phyloP scores from a whole-genome alignment of 1,140 invertebrate species.

The Zaprionus gabonicus region DNA sequence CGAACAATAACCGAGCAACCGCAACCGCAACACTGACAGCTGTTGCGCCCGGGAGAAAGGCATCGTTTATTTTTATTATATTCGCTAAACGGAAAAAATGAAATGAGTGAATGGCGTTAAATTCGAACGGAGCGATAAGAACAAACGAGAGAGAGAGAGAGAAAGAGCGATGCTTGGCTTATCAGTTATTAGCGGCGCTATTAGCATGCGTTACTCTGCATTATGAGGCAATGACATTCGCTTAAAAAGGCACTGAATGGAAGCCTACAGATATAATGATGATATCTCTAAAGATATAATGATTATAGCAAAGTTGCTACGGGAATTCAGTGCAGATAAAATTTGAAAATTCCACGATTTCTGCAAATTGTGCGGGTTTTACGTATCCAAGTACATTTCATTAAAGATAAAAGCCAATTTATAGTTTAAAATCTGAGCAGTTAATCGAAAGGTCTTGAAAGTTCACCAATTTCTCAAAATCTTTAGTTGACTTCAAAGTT shows the following conservation, averaged over 20 bases:
- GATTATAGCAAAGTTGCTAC: neutral
- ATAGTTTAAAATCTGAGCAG: neutral
- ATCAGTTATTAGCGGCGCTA: constrained; percentile 19
- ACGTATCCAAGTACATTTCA: no score
- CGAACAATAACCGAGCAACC: constrained; percentile 46
- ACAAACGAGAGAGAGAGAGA: neutral
- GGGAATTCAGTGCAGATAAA: neutral
- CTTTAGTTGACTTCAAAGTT: no score
- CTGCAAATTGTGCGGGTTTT: no score
- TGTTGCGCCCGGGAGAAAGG: constrained; percentile 42
- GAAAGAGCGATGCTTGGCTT: constrained; percentile 23
- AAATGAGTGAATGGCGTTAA: constrained; percentile 39
- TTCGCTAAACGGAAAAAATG: constrained; percentile 17
- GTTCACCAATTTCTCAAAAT: neutral
- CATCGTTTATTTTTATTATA: constrained; percentile 43
- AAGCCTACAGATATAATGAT: no score
- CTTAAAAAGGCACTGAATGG: constrained; percentile 3
- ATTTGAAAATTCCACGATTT: no score
- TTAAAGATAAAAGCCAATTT: no score
- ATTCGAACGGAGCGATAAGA: constrained; percentile 34
- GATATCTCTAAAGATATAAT: neutral
- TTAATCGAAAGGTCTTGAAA: neutral
- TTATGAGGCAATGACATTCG: constrained; percentile 27
- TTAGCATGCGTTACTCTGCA: constrained; percentile 2
- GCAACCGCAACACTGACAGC: constrained; percentile 66